Evolutionary conservation across 2,113 vertebrate species (phyloP).

Genomic region (Pavo muticus): DNA sequence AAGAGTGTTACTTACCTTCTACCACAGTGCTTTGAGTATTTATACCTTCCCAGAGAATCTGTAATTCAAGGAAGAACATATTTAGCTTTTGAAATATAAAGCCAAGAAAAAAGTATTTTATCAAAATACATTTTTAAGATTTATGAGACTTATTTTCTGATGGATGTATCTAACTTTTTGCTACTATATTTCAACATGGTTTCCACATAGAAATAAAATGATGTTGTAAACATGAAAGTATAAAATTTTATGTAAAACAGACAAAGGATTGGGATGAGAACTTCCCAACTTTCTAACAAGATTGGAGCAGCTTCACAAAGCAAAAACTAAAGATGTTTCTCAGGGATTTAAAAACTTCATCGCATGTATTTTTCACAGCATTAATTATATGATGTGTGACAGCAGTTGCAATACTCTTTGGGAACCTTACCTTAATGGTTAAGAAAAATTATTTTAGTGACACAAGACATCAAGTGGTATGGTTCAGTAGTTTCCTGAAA

Average conservation of each 20-base stretch:
- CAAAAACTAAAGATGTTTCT: neutral
- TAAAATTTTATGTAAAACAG: neutral
- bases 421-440: neutral
- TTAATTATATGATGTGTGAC: neutral
- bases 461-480: neutral
- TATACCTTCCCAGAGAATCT: neutral
- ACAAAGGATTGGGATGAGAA: accelerated
- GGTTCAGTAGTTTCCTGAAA: constrained; percentile 16
- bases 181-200: neutral
- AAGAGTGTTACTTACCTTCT: neutral
- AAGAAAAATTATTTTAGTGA: neutral
- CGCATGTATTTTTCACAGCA: neutral
- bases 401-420: neutral
- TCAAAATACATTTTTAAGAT: neutral
- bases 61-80: neutral
- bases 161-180: neutral
- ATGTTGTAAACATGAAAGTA: neutral
- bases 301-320: neutral
- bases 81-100: neutral
- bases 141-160: neutral
- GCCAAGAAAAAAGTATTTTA: neutral
- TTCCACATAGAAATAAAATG: neutral
- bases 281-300: neutral
- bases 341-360: neutral
- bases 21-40: neutral